These are phyloP conservation scores for Sitobion miscanthi DNA, from an alignment of 1,140 invertebrate genomes.

Conservation along the genomic window DNA sequence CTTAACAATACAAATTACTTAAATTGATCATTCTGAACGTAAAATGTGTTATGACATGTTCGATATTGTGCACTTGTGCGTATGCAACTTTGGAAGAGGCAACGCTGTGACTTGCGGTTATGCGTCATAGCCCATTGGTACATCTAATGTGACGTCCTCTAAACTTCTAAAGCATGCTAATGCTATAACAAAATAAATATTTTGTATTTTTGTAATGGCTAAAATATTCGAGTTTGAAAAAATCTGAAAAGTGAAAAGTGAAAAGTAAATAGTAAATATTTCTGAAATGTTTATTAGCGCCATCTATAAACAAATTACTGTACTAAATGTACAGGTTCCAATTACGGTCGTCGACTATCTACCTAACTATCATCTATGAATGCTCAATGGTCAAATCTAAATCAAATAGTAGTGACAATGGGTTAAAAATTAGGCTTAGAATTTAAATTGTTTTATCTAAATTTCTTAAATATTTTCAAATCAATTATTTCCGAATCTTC, in stretches of 20 bases:
- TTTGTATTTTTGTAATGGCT: too few species aligned
- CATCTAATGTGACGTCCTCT: not conserved
- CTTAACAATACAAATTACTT: not conserved
- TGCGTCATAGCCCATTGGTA: not conserved
- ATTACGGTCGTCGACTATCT: not conserved
- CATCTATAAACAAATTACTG: not conserved
- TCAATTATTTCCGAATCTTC: not conserved
- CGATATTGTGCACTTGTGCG: not conserved
- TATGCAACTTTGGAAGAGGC: too few species aligned
- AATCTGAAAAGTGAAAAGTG: too few species aligned
- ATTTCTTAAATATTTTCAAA: not conserved
- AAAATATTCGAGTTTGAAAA: too few species aligned
- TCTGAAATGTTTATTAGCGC: not conserved
- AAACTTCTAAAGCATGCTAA: too few species aligned
- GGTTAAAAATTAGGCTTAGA: not conserved
- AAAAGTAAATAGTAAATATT: not conserved
- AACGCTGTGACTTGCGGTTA: not conserved
- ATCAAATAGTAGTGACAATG: not conserved
- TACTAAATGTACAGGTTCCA: not conserved
- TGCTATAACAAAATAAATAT: too few species aligned
- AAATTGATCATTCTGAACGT: not conserved
- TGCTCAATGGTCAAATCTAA: slow-evolving; percentile 13
- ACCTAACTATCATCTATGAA: not conserved
- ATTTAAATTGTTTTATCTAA: slow-evolving; percentile 20
- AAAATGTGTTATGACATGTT: not conserved